These are phyloP conservation scores for Acromyrmex charruanus DNA, from an alignment of 1,140 invertebrate genomes.

Conservation along the genomic window DNA sequence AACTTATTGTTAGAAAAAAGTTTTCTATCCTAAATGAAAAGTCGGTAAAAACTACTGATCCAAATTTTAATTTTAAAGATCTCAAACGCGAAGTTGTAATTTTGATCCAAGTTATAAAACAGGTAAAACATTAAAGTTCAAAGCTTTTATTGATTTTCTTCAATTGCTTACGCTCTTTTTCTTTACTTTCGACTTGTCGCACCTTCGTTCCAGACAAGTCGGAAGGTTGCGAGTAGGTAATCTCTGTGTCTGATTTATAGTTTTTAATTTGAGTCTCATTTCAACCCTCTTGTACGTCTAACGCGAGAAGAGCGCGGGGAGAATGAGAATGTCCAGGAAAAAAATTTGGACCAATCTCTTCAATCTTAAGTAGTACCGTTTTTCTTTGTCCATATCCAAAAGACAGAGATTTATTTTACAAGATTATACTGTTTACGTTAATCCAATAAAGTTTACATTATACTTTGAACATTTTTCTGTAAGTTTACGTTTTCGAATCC, in stretches of 20 bases:
- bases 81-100: conserved; percentile 26
- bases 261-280: conserved; percentile 84
- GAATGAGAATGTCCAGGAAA: conserved; percentile 57
- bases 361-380: conserved; percentile 78
- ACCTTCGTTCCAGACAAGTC: conserved; percentile 41
- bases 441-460: conserved; percentile 56
- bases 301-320: conserved; percentile 15
- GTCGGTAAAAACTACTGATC: conserved; percentile 2
- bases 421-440: conserved; percentile 63
- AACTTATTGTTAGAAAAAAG: not conserved
- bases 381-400: conserved; percentile 37
- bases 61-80: conserved; percentile 33
- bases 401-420: conserved; percentile 68
- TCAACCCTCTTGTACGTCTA: conserved; percentile 68
- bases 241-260: conserved; percentile 82
- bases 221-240: conserved; percentile 60
- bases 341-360: conserved; percentile 81
- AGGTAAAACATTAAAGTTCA: conserved; percentile 34
- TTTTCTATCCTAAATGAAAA: conserved; percentile 9
- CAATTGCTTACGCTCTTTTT: conserved; percentile 26
- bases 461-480: conserved; percentile 3
- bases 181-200: conserved; percentile 35
- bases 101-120: conserved; percentile 18
- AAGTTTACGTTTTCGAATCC: not conserved
- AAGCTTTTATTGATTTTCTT: conserved; percentile 50